A percentile compares a stretch with the other conserved stretches of the same genome.
Evolutionary conservation across 2,113 vertebrate species (phyloP).

Genomic region (Sciurus niger): DNA sequence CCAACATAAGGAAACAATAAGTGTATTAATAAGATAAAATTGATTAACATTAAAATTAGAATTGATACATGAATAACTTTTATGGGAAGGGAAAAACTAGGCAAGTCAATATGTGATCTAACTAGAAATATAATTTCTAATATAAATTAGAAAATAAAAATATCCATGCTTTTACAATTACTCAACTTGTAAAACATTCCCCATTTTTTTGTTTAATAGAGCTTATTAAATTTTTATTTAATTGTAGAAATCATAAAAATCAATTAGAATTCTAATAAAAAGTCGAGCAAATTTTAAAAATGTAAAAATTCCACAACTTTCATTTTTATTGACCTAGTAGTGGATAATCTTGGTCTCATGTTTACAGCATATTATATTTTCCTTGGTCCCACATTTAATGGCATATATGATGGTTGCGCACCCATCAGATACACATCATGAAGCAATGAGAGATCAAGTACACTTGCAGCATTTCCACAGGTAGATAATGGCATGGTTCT

Average conservation of each 20-base stretch:
- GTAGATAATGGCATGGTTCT: not conserved
- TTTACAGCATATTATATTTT: not conserved
- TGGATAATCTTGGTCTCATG: not conserved
- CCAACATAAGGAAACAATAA: not conserved
- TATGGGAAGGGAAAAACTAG: not conserved
- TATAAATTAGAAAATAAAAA: not conserved
- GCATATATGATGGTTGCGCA: not conserved
- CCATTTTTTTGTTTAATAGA: not conserved
- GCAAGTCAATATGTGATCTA: not conserved
- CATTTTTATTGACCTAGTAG: not conserved
- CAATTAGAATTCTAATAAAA: not conserved
- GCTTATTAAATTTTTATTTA: not conserved
- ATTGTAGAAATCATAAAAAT: not conserved
- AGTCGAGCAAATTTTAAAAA: not conserved
- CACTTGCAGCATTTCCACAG: not conserved
- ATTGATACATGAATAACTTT: not conserved
- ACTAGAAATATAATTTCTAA: not conserved
- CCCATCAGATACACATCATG: not conserved
- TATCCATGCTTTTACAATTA: not conserved
- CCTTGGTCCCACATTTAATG: not conserved
- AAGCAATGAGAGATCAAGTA: not conserved
- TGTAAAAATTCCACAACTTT: not conserved
- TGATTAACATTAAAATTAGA: not conserved
- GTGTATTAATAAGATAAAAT: no score
- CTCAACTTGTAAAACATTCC: not conserved